Evolutionary conservation across 1,140 invertebrate genomes (phyloP).

Genomic region (Lordiphosa collinella): DNA sequence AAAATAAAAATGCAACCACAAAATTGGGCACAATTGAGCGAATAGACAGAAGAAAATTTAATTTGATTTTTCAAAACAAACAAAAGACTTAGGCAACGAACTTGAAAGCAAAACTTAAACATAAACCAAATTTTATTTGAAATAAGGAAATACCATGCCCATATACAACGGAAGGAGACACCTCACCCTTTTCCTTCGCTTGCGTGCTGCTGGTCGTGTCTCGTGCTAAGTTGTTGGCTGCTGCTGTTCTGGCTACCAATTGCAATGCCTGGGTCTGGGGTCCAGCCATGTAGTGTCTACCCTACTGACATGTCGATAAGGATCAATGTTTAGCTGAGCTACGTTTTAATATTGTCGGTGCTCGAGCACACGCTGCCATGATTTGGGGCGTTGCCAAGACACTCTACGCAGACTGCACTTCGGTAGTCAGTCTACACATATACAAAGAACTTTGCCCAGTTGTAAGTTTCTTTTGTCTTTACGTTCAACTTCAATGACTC

Average conservation of each 20-base stretch:
- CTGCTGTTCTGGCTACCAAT: slow-evolving; percentile 65
- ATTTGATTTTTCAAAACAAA: slow-evolving; percentile 20
- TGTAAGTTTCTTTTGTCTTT: slow-evolving; percentile 3
- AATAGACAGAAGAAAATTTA: too few species aligned
- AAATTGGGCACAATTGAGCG: slow-evolving; percentile 27
- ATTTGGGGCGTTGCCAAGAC: slow-evolving; percentile 58
- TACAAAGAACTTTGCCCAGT: slow-evolving; percentile 3
- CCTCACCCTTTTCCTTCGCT: not conserved
- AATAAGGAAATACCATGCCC: too few species aligned
- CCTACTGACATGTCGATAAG: slow-evolving; percentile 62
- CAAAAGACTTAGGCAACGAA: slow-evolving; percentile 73
- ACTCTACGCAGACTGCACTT: slow-evolving; percentile 3
- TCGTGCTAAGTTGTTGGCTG: slow-evolving; percentile 67
- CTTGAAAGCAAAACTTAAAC: slow-evolving; percentile 26
- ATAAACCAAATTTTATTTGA: too few species aligned
- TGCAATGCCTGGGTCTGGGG: slow-evolving; percentile 27
- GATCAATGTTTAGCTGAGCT: slow-evolving; percentile 68
- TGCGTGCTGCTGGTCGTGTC: slow-evolving; percentile 33
- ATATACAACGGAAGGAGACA: too few species aligned
- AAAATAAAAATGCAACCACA: slow-evolving; percentile 12
- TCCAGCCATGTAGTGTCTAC: slow-evolving; percentile 11
- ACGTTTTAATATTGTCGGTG: slow-evolving; percentile 61
- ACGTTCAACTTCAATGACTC: slow-evolving; percentile 18
- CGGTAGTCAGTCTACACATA: not conserved
- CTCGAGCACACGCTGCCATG: slow-evolving; percentile 47